Evolutionary conservation across 2,113 vertebrate genomes (phyloP).

Genomic region (Cebus imitator): DNA sequence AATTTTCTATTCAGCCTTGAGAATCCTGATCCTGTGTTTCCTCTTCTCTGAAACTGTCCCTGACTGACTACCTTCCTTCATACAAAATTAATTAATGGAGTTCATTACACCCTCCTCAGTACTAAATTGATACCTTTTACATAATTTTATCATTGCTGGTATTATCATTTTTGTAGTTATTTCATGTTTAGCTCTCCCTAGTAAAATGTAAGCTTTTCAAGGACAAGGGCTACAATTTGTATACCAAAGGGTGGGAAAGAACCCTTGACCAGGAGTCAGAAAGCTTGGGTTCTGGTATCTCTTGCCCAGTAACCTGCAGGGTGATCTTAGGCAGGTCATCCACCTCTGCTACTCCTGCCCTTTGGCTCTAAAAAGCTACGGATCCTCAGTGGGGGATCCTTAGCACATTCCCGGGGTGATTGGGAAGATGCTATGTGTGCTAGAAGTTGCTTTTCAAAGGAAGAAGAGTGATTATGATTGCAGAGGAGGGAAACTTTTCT

Average conservation of each 20-base stretch:
- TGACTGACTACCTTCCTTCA: not conserved
- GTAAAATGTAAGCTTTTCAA: conserved; percentile 29
- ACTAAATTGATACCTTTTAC: conserved; percentile 28
- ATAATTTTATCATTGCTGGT: not conserved
- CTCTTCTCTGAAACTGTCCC: conserved; percentile 46
- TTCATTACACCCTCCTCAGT: not conserved
- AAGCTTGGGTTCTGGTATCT: not conserved
- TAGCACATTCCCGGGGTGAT: not conserved
- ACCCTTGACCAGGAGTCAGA: not conserved
- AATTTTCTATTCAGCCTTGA: conserved; percentile 3
- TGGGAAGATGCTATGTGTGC: not conserved
- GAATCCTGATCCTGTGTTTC: not conserved
- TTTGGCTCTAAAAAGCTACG: not conserved
- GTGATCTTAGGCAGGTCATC: conserved; percentile 30
- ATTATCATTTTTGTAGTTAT: conserved; percentile 2
- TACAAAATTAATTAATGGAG: conserved; percentile 39
- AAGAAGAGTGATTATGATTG: not conserved
- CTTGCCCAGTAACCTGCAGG: not conserved
- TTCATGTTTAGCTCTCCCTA: not conserved
- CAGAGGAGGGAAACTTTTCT: not conserved
- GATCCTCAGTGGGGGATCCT: not conserved
- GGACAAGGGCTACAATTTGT: not conserved
- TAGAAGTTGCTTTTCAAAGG: conserved; percentile 20
- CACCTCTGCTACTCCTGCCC: not conserved
- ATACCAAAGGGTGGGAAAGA: conserved; percentile 1